Evolutionary conservation across 2,888 invertebrate species (phyloP).

Genomic region (Acronicta alni): DNA sequence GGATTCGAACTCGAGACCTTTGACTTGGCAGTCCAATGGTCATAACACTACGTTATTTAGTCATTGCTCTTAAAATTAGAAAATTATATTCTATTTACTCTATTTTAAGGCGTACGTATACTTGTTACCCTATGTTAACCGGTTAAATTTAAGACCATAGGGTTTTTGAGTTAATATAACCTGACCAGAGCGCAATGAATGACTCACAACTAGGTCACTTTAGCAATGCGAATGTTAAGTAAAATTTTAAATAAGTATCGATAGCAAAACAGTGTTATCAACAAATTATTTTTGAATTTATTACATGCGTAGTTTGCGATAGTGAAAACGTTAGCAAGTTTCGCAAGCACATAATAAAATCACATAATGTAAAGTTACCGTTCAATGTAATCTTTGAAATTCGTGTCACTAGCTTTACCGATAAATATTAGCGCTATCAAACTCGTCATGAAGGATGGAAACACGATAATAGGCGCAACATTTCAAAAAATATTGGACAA

Average conservation of each 20-base stretch:
- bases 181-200: background rate
- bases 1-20: no score
- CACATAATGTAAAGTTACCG: slow-evolving; percentile 42
- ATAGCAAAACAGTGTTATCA: slow-evolving; percentile 5
- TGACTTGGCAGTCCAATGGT: no score
- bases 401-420: slow-evolving; percentile 34
- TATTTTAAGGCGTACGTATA: no score
- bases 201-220: background rate
- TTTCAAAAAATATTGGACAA: background rate
- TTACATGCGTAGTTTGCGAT: slow-evolving; percentile 36
- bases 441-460: slow-evolving; percentile 1
- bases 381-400: slow-evolving; percentile 25
- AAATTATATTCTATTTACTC: no score
- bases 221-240: slow-evolving; percentile 2
- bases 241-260: slow-evolving; percentile 10
- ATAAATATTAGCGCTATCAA: slow-evolving; percentile 30
- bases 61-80: no score
- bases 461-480: background rate
- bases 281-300: slow-evolving; percentile 27
- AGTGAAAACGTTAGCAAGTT: slow-evolving; percentile 26
- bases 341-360: slow-evolving; percentile 31
- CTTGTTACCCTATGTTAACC: no score
- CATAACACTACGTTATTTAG: no score
- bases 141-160: background rate
- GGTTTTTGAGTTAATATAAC: background rate